Conservation (phyloP, 1,140 invertebrate genomes). For the Agrypnia vestita region DNA sequence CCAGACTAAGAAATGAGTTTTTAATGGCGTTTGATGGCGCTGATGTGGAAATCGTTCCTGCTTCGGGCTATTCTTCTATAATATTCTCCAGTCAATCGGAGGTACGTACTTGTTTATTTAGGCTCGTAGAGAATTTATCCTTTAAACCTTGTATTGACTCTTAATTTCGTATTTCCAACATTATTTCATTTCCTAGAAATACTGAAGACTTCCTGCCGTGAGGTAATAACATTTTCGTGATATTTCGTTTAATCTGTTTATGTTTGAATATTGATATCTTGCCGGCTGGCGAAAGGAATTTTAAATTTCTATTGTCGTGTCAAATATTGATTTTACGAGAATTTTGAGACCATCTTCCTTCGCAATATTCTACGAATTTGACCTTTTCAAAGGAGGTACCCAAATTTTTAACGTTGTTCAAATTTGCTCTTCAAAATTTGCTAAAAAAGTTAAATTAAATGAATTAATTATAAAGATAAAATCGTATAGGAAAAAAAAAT, state of each 20-base stretch:
- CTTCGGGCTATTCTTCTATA: constrained; percentile 55
- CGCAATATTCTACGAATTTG: too few relatives aligned
- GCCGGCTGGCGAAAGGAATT: constrained; percentile 10
- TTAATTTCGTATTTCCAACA: constrained; percentile 29
- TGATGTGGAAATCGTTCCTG: constrained; percentile 56
- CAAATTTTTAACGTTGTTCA: too few relatives aligned
- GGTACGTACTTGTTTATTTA: constrained; percentile 15
- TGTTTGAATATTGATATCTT: constrained; percentile 28
- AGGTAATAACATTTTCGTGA: constrained; percentile 15
- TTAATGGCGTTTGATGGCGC: constrained; percentile 60
- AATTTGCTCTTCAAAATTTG: too few relatives aligned
- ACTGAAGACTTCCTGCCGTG: not conserved
- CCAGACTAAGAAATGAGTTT: constrained; percentile 60
- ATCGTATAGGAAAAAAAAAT: too few relatives aligned
- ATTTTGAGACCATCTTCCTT: constrained; percentile 5
- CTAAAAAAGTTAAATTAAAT: too few relatives aligned
- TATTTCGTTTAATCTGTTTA: constrained; percentile 32
- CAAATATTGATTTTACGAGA: constrained; percentile 5
- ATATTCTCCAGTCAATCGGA: constrained; percentile 4
- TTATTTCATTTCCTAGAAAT: constrained; percentile 7
- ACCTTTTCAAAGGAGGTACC: too few relatives aligned
- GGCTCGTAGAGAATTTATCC: constrained; percentile 28
- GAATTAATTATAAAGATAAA: too few relatives aligned
- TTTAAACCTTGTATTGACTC: constrained; percentile 27
- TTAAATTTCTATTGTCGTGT: constrained; percentile 17